phyloP scores from a whole-genome alignment of 2,888 invertebrate species.

The Latrodectus hesperus region DNA sequence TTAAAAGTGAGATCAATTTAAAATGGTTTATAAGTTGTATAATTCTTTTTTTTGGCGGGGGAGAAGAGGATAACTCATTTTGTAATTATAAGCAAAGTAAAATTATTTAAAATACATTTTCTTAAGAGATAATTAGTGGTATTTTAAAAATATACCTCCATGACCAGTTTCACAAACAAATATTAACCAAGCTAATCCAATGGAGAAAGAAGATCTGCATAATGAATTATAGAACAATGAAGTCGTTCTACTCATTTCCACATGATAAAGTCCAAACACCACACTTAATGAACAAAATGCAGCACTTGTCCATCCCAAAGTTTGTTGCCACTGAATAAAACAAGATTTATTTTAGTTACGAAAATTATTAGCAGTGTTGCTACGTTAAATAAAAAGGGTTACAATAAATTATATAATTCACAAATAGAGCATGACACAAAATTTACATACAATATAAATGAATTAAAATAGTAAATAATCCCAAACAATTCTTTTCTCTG shows the following conservation, averaged over 20 bases:
- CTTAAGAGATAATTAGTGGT: background rate
- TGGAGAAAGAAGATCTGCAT: conserved; percentile 74
- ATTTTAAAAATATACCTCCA: conserved; percentile 73
- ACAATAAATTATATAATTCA: too few species aligned
- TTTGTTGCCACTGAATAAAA: conserved; percentile 56
- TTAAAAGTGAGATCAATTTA: background rate
- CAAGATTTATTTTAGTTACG: background rate
- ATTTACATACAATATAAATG: too few species aligned
- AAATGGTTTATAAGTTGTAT: background rate
- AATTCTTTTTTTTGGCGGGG: background rate
- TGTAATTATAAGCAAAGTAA: background rate
- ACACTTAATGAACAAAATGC: conserved; percentile 54
- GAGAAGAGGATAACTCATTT: background rate
- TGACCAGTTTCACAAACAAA: conserved; percentile 76
- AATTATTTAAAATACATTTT: background rate
- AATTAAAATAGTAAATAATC: too few species aligned
- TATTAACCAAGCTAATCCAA: conserved; percentile 76
- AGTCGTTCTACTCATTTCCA: conserved; percentile 47
- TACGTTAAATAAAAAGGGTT: too few species aligned
- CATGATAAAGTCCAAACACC: conserved; percentile 63
- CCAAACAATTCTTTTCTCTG: too few species aligned
- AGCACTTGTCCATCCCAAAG: conserved; percentile 55
- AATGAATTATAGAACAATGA: conserved; percentile 73
- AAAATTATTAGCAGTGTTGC: too few species aligned
- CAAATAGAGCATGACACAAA: too few species aligned